Base-by-base conservation (phyloP, 1,140 invertebrate species). In the Drosophila lacteicornis region DNA sequence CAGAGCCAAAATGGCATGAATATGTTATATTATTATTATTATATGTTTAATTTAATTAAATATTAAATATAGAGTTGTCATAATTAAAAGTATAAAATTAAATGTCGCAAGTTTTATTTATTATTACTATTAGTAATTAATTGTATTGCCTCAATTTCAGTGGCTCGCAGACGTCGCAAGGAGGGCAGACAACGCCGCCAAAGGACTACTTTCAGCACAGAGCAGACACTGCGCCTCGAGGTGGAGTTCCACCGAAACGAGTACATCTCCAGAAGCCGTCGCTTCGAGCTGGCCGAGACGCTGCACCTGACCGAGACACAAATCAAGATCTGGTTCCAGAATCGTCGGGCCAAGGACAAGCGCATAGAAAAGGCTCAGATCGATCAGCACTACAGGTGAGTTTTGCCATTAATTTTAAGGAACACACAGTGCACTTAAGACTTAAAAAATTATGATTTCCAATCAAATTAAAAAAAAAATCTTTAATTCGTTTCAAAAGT, bases 271-370 rank as follows among this genome's bases (percentile, higher is more conserved):
- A 94, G 98, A 49, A 95, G 96, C 27, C 93, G 97, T 79, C 94
- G 97, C 85, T 97, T 96, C 91, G 98, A 99, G 93, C 93, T 99
- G 67, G 98, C 98, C 0, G 96, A 97, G 69, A 94, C 95, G 1
- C 92, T 99, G 25, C 94, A 95, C 50, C 94, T 99, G 8, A 97
- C 97, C 3, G 98, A 99, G 93, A 99, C 98, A 0, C 97, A 98
- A 94, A 98, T 99, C 56, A 99, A 98, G 93, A 98, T 98, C 70
- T 99, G 98, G 98, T 99, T 99, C 91, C 98, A 99, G 93, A 99
- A 99, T 93, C 94, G 98, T 51, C 94, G 98, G 75, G 98, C 98
- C 9, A 99, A 99, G 93, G 98, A 99, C 88, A 99, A 99, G 93
- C 94, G 98, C 53, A 98, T 99, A 66, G 98, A 99, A 91, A 99